phyloP scores from a whole-genome alignment of 30 jellyfish, hydroid and myxozoan species.

The Catostylus mosaicus region DNA sequence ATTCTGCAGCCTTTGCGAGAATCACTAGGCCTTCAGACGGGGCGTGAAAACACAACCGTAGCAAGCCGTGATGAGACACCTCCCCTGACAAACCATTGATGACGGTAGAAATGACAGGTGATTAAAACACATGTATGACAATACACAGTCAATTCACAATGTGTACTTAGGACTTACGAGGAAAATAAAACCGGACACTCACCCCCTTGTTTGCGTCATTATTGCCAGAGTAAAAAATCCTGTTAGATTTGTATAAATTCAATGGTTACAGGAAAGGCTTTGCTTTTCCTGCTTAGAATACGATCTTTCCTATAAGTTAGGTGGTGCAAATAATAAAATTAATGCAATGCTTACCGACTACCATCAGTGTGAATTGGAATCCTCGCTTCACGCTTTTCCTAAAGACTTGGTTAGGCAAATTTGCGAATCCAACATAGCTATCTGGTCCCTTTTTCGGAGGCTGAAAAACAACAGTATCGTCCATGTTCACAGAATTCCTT shows the following conservation, averaged over 20 bases:
- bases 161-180: background rate
- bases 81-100: background rate
- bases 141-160: slow-evolving; percentile 33
- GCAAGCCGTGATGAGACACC: slow-evolving; percentile 4
- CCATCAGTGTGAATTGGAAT: slow-evolving; percentile 93
- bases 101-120: slow-evolving; percentile 40
- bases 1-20: background rate
- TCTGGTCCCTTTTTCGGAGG: slow-evolving; percentile 94
- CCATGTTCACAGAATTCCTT: background rate
- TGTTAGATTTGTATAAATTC: too few species aligned
- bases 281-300: background rate
- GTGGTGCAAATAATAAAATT: background rate
- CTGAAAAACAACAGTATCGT: slow-evolving; percentile 53
- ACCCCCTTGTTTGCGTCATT: too few species aligned
- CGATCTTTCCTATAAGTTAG: background rate
- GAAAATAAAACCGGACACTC: too few species aligned
- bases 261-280: too few species aligned
- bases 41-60: background rate
- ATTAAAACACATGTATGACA: slow-evolving; percentile 10
- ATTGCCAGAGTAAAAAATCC: too few species aligned
- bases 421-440: slow-evolving; percentile 95
- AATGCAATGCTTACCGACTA: slow-evolving; percentile 83
- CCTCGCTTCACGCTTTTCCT: slow-evolving; percentile 95
- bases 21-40: background rate
- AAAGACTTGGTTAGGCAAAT: slow-evolving; percentile 96